Conservation (phyloP, 2,113 vertebrate species). For the Crotalus viridis region DNA sequence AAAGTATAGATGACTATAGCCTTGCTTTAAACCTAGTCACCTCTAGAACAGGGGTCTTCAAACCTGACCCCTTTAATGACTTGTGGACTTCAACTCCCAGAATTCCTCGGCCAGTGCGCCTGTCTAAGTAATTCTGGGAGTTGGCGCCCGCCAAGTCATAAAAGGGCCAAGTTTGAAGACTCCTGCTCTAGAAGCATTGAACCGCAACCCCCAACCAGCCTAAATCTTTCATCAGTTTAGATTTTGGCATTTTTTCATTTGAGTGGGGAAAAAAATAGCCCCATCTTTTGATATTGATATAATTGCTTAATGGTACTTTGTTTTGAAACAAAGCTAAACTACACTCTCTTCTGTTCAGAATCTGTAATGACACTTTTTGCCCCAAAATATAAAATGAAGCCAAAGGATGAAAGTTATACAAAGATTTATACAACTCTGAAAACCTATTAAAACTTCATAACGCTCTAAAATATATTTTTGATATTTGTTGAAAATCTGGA, state of each 20-base stretch:
- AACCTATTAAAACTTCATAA: not conserved
- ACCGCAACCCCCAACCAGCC: not conserved
- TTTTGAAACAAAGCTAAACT: not conserved
- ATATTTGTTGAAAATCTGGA: not conserved
- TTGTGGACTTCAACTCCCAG: no score
- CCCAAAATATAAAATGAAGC: not conserved
- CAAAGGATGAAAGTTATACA: not conserved
- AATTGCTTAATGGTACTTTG: not conserved
- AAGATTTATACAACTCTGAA: not conserved
- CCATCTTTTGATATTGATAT: not conserved
- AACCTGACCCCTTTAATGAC: no score
- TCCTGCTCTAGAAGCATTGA: not conserved
- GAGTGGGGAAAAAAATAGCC: not conserved
- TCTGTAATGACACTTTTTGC: not conserved
- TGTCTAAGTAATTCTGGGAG: no score
- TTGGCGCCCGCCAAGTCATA: no score
- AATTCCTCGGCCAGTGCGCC: no score
- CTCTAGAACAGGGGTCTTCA: not conserved
- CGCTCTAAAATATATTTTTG: not conserved
- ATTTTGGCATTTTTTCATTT: not conserved
- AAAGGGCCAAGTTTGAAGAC: no score
- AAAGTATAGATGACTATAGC: not conserved
- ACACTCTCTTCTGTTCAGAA: constrained; percentile 25
- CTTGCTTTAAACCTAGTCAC: not conserved
- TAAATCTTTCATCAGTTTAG: not conserved